phyloP scores from a whole-genome alignment of 2,113 vertebrate species.

The Upupa epops region DNA sequence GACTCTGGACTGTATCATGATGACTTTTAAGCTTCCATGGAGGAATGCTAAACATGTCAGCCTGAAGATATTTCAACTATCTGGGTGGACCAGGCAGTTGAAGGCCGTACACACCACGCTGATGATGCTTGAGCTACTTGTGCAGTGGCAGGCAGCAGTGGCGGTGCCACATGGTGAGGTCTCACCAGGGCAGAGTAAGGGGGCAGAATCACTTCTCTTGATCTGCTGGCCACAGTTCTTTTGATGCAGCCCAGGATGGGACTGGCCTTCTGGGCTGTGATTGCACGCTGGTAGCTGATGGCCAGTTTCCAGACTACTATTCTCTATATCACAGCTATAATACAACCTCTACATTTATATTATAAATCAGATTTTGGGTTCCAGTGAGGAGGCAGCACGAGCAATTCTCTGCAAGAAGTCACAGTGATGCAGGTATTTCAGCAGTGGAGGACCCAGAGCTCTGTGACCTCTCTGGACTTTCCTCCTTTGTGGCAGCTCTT shows the following conservation, averaged over 20 bases:
- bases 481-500: background rate
- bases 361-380: background rate
- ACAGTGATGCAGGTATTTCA: background rate
- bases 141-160: background rate
- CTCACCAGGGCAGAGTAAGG: no score
- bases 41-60: background rate
- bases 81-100: background rate
- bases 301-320: no score
- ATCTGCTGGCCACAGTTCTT: no score
- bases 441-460: background rate
- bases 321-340: no score
- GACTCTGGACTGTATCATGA: no score
- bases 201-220: no score
- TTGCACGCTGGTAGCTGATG: no score
- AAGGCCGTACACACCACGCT: background rate
- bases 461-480: background rate
- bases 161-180: background rate
- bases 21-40: background rate
- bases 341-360: no score
- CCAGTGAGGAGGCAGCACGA: background rate
- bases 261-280: no score
- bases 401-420: background rate
- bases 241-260: no score
- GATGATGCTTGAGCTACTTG: background rate
- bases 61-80: background rate